phyloP scores from a whole-genome alignment of 1,140 invertebrate genomes.

The Camponotus pennsylvanicus region DNA sequence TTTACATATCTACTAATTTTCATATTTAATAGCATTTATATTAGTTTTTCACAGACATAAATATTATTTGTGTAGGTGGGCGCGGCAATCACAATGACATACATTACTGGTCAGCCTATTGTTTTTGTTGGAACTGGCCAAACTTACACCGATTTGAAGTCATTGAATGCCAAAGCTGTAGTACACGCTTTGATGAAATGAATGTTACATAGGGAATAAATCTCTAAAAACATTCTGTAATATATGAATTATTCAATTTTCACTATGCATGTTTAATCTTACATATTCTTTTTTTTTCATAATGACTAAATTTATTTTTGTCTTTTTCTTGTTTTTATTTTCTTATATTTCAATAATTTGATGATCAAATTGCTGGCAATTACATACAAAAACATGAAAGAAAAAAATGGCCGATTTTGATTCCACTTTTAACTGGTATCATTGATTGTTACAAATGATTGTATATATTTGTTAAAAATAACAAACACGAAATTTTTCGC shows the following conservation, averaged over 20 bases:
- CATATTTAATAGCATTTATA: neutral
- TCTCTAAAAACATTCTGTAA: neutral
- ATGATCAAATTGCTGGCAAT: neutral
- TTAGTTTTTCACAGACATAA: constrained; percentile 29
- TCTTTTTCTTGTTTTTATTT: no score
- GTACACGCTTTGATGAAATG: constrained; percentile 98
- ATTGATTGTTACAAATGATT: neutral
- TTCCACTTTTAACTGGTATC: neutral
- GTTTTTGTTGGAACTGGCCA: constrained; percentile 99
- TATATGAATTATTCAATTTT: constrained; percentile 16
- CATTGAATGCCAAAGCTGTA: constrained; percentile 98
- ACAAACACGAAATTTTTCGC: constrained; percentile 1
- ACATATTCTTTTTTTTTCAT: neutral
- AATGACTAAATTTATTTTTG: neutral
- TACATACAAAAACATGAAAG: neutral
- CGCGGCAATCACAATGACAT: constrained; percentile 99
- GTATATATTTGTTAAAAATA: constrained; percentile 16
- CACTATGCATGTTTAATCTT: neutral
- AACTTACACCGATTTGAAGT: constrained; percentile 99
- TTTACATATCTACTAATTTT: neutral
- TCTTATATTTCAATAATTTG: no score
- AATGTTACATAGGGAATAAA: constrained; percentile 70
- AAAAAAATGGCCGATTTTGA: neutral
- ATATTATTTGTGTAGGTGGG: constrained; percentile 91
- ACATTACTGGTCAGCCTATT: constrained; percentile 99